Evolutionary conservation across 2,888 invertebrate species (phyloP), one percentile per base, ranked within the genome.

Genomic region (Hirudinaria manillensis): DNA sequence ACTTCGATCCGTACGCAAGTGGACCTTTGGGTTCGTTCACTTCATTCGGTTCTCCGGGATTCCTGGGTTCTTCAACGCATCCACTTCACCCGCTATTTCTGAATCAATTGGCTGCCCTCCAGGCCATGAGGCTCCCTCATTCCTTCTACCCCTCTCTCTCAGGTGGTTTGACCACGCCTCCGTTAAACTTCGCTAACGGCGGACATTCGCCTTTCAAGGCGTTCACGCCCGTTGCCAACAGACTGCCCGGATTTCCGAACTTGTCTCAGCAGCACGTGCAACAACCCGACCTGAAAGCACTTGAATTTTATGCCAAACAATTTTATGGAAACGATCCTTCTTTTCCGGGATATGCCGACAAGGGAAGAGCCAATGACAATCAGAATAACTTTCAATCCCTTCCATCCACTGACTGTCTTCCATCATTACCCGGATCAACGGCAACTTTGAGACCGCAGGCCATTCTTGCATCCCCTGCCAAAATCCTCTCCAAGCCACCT

Each of bases 121-220:
- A 55, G 24, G 55, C 38, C 24, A 32, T 73, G 24, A 29, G 21
- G 10, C 61, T 73, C 2, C 65, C 34, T 2, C 32, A 61, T 73
- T 65, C 56, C 24, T 38, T 73, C 34, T 34, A n/a, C 27, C 65
- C 56, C n/a, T 29, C 36, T 24, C 27, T 73, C 32, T 27, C 61
- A 10, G 45, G 45, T 45, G 45, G 45, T 16, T 45, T 45, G 45
- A 16, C 45, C 45, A 45, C 45, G 45, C 45, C 45, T 16, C 45
- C 45, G 45, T 45, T 45, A 16, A 45, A 10, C 13, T 45, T 45
- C 16, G 7, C 61, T 2, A 61, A 61, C 29, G 61, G 61, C 24
- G 61, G 24, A 21, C 61, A 29, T 27, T 61, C 61, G 24, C 61
- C 61, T 19, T 61, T 61, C 29, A 61, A 61, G 29, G 29, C 21